Conservation (phyloP, 2,113 vertebrate genomes). For the Sander lucioperca region DNA sequence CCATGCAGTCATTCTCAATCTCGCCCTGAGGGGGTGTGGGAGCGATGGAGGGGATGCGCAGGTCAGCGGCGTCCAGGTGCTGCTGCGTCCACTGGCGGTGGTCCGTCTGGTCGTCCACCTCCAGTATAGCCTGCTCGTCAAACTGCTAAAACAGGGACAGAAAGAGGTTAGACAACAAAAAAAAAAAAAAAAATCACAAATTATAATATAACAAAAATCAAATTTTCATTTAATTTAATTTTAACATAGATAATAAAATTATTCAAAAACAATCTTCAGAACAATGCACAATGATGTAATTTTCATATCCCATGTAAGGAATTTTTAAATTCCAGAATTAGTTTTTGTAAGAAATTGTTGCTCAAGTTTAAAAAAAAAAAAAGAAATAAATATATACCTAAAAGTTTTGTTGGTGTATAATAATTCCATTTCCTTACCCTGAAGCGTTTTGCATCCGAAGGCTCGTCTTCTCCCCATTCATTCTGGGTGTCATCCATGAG, state of each 20-base stretch:
- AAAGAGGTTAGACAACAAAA: neutral
- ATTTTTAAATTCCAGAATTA: neutral
- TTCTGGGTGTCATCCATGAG: constrained; percentile 96
- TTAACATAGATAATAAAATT: neutral
- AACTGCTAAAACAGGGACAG: constrained; percentile 81
- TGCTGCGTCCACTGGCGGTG: constrained; percentile 98
- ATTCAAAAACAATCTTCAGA: neutral
- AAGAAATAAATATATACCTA: neutral
- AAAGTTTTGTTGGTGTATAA: neutral
- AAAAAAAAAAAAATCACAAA: neutral
- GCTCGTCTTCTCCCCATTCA: constrained; percentile 94
- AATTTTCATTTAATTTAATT: neutral
- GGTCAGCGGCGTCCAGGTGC: constrained; percentile 96
- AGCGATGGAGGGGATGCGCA: constrained; percentile 93
- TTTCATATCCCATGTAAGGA: neutral
- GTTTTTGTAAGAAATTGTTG: neutral
- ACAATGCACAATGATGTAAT: neutral
- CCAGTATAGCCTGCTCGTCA: constrained; percentile 92
- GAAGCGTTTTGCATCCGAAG: constrained; percentile 92
- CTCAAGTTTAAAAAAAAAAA: neutral
- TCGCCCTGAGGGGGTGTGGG: constrained; percentile 97
- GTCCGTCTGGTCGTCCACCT: constrained; percentile 90
- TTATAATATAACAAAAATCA: neutral
- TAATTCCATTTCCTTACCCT: constrained; percentile 84
- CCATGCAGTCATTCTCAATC: constrained; percentile 94